Percentiles rank a stretch among this genome's conserved stretches.
Conservation (phyloP, 2,888 invertebrate species). For the Aethes cnicana region DNA sequence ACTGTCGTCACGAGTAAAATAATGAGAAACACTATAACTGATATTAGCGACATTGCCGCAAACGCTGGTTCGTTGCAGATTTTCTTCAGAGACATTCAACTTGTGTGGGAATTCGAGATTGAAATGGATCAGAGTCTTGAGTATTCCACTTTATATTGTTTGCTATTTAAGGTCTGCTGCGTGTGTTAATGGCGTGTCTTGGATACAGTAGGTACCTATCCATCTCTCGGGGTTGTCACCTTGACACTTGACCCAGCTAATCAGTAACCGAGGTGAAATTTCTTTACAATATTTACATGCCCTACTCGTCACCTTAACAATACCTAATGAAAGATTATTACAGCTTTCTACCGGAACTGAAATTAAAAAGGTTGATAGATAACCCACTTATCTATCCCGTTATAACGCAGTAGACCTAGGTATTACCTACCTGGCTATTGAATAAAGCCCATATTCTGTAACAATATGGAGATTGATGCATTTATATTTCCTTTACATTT, state of each 20-base stretch:
- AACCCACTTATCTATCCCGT: too few relatives aligned
- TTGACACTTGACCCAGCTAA: constrained; percentile 78
- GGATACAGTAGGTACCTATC: too few relatives aligned
- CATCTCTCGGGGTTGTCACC: constrained; percentile 47
- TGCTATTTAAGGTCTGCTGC: constrained; percentile 56
- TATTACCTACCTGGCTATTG: too few relatives aligned
- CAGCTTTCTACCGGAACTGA: constrained; percentile 20
- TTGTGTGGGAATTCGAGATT: constrained; percentile 35
- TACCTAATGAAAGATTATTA: constrained; percentile 42
- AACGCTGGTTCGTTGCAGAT: constrained; percentile 43
- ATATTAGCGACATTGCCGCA: constrained; percentile 63
- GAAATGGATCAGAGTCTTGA: constrained; percentile 43
- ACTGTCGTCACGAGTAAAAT: constrained; percentile 53
- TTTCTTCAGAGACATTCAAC: constrained; percentile 60
- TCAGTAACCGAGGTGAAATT: too few relatives aligned
- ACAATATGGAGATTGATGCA: too few relatives aligned
- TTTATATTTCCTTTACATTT: too few relatives aligned
- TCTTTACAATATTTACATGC: too few relatives aligned
- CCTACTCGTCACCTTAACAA: constrained; percentile 38
- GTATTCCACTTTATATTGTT: constrained; percentile 50
- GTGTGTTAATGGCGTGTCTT: constrained; percentile 57
- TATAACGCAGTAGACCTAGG: too few relatives aligned
- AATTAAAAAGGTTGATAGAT: constrained; percentile 11
- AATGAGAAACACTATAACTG: constrained; percentile 53
- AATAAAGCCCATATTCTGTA: too few relatives aligned